Base-by-base conservation (phyloP, 2,888 invertebrate genomes). In the Xanthia togata region DNA sequence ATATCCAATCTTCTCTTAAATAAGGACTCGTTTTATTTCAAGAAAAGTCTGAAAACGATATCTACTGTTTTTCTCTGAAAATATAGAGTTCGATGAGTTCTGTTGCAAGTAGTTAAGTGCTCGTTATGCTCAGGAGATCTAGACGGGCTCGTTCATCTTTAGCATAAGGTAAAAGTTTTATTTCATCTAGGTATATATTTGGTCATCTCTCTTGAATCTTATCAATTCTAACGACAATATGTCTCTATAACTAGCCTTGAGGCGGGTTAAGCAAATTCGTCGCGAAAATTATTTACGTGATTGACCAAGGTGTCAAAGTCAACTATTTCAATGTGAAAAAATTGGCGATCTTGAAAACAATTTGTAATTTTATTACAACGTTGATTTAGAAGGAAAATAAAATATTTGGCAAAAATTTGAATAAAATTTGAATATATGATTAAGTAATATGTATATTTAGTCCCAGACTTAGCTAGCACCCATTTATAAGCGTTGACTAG, bases 301-400 rank as follows among this genome's bases (percentile, higher is more conserved):
- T 78, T 79, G 84, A 79, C 62, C 69, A 83, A 83, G 62, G 79
- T 50, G 55, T 78, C 79, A 79, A 57, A 83, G 79, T 69, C 50
- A 80, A 68, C 35, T 31, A 63, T 79, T 62, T 64, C 26, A 76
- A 75, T 55, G 47, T 80, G 38, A 50, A 80, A 50, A 41, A 35
- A 35, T n/a, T 38, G 9, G 6, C n/a, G n/a, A 11, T 38, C 31
- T 63, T 41, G 75, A 41, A 50, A 47, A 23, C 23, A 38, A 20
- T 35, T 1, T 17, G 0, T 9, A 50, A 50, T 23, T 31, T 31
- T 31, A 31, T 31, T 50, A 23, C 20, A 6, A n/a, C 3, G 26
- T 35, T 31, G 38, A 41, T 3, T 31, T 44, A 41, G 26, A n/a
- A n/a, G 11, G n/a, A 63, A 64, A 55, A 20, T 9, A 38, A 50